These are phyloP conservation scores for Epinotia bilunana DNA, from an alignment of 2,888 invertebrate genomes.

Conservation along the genomic window DNA sequence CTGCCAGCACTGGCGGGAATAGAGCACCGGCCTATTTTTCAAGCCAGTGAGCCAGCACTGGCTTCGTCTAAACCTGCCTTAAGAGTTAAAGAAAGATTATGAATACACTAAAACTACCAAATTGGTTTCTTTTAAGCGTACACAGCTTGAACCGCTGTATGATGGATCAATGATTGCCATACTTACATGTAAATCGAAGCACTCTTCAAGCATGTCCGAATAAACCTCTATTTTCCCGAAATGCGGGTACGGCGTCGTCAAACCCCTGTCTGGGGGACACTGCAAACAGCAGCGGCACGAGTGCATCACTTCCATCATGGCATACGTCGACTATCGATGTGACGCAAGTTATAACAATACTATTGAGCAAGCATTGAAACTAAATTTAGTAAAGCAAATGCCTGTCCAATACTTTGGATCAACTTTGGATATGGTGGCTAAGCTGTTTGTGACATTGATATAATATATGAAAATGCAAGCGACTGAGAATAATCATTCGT, in stretches of 20 bases:
- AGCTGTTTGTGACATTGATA: neutral
- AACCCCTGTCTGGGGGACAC: neutral
- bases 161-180: neutral
- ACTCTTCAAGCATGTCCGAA: neutral
- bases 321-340: neutral
- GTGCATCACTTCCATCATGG: neutral
- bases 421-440: neutral
- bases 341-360: neutral
- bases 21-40: no score
- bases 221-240: neutral
- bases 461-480: no score
- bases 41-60: no score
- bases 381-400: neutral
- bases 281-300: neutral
- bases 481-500: no score
- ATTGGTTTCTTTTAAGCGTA: no score
- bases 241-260: neutral
- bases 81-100: no score
- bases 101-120: no score
- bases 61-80: no score
- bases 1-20: no score
- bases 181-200: neutral
- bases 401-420: neutral
- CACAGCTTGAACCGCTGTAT: no score
- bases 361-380: neutral